Conservation (phyloP, 2,797 vertebrate genomes). For the Chelon auratus region DNA sequence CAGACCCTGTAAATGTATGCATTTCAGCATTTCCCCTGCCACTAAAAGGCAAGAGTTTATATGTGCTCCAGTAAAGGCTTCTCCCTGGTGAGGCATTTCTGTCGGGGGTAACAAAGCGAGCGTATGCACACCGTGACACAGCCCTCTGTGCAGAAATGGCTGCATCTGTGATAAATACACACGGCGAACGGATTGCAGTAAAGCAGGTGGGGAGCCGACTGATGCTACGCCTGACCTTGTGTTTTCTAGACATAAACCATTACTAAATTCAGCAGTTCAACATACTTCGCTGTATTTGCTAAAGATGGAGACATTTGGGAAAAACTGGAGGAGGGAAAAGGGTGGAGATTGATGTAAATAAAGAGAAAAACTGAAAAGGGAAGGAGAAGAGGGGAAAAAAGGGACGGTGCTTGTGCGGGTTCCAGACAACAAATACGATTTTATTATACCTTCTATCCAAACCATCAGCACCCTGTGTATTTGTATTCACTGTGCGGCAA, state of each 20-base stretch:
- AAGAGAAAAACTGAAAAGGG: slow-evolving; percentile 35
- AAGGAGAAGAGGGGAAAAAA: slow-evolving; percentile 25
- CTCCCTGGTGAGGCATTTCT: slow-evolving; percentile 76
- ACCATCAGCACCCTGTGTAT: slow-evolving; percentile 38
- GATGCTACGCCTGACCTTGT: slow-evolving; percentile 62
- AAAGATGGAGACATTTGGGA: slow-evolving; percentile 25
- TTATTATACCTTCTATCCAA: slow-evolving; percentile 52
- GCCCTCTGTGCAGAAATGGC: slow-evolving; percentile 58
- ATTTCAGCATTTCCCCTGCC: slow-evolving; percentile 70
- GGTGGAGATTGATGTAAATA: slow-evolving; percentile 15
- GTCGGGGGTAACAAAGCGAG: slow-evolving; percentile 77
- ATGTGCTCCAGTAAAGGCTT: slow-evolving; percentile 76
- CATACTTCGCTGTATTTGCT: slow-evolving; percentile 55
- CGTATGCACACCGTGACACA: slow-evolving; percentile 66
- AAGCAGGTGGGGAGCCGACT: slow-evolving; percentile 65
- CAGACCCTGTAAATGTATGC: slow-evolving; percentile 68
- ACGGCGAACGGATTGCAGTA: slow-evolving; percentile 52
- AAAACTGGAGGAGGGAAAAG: slow-evolving; percentile 4
- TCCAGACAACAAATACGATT: slow-evolving; percentile 61
- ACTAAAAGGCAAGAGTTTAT: slow-evolving; percentile 77
- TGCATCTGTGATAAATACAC: slow-evolving; percentile 75
- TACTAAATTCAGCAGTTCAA: slow-evolving; percentile 53
- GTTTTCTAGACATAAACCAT: slow-evolving; percentile 62
- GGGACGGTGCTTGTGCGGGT: slow-evolving; percentile 7
- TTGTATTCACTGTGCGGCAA: slow-evolving; percentile 52